A percentile compares a stretch with the other conserved stretches of the same genome.
phyloP scores from a whole-genome alignment of 2,113 vertebrate genomes.

The Pleuronectes platessa region DNA sequence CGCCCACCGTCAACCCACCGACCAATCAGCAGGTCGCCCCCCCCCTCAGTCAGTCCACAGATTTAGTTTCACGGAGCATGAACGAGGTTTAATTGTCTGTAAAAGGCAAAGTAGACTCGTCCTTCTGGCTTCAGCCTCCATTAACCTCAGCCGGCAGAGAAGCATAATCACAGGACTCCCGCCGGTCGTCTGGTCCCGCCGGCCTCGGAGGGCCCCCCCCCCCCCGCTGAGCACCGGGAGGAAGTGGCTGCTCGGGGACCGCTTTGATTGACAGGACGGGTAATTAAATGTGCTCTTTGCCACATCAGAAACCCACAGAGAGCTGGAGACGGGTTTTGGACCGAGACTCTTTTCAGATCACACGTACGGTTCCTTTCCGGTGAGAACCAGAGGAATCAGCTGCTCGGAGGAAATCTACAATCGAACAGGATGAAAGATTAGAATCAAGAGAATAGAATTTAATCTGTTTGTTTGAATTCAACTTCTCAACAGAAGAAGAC shows the following conservation, averaged over 20 bases:
- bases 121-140: slow-evolving; percentile 42
- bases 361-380: slow-evolving; percentile 12
- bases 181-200: slow-evolving; percentile 30
- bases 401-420: background rate
- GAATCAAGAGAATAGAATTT: too few species aligned
- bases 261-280: slow-evolving; percentile 52
- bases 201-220: slow-evolving; percentile 17
- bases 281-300: slow-evolving; percentile 66
- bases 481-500: too few species aligned
- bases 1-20: too few species aligned
- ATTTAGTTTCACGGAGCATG: background rate
- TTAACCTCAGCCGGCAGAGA: slow-evolving; percentile 35
- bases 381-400: background rate
- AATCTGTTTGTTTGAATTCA: too few species aligned
- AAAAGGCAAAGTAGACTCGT: background rate
- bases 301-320: slow-evolving; percentile 34
- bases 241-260: slow-evolving; percentile 7
- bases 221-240: slow-evolving; percentile 24
- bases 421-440: too few species aligned
- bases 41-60: too few species aligned
- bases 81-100: background rate
- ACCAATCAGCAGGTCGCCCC: background rate
- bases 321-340: slow-evolving; percentile 9
- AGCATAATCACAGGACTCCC: slow-evolving; percentile 45
- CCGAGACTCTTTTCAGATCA: slow-evolving; percentile 20